Percentiles rank a stretch among this genome's conserved stretches.
Conservation (phyloP, 2,888 invertebrate genomes). For the Ennomos fuscantarius region DNA sequence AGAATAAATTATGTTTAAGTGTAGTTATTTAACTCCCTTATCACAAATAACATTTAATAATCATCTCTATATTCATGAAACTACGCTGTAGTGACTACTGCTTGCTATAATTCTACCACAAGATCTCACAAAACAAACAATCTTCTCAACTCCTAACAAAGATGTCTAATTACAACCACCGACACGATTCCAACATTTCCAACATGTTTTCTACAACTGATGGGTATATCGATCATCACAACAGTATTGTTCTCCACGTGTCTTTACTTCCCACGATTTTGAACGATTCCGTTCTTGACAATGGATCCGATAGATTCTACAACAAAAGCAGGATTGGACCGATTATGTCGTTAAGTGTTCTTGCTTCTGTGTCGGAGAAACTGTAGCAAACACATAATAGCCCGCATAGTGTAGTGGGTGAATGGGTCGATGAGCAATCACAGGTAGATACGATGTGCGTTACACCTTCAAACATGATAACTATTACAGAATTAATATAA, state of each 20-base stretch:
- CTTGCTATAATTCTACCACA: too few relatives aligned
- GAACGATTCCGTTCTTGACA: conserved; percentile 53
- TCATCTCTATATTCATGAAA: too few relatives aligned
- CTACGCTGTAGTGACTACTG: too few relatives aligned
- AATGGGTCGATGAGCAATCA: conserved; percentile 11
- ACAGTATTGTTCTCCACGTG: conserved; percentile 55
- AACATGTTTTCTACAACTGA: conserved; percentile 40
- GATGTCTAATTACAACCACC: conserved; percentile 10
- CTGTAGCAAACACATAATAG: conserved; percentile 21
- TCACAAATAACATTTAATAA: too few relatives aligned
- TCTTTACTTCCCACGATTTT: conserved; percentile 71
- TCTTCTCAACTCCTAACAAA: conserved; percentile 6
- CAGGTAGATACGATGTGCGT: too few relatives aligned
- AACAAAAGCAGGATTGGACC: conserved; percentile 17
- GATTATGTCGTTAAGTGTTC: conserved; percentile 16
- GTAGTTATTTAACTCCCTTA: too few relatives aligned
- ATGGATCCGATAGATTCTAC: conserved; percentile 49
- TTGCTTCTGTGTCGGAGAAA: conserved; percentile 26
- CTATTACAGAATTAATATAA: too few relatives aligned
- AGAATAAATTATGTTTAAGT: too few relatives aligned
- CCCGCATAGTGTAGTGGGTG: conserved; percentile 24
- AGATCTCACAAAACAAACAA: not conserved
- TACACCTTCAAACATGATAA: too few relatives aligned
- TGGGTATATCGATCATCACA: conserved; percentile 41
- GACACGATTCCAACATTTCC: conserved; percentile 25